Conservation (phyloP, 2,888 invertebrate species). For the Dasypolia templi region DNA sequence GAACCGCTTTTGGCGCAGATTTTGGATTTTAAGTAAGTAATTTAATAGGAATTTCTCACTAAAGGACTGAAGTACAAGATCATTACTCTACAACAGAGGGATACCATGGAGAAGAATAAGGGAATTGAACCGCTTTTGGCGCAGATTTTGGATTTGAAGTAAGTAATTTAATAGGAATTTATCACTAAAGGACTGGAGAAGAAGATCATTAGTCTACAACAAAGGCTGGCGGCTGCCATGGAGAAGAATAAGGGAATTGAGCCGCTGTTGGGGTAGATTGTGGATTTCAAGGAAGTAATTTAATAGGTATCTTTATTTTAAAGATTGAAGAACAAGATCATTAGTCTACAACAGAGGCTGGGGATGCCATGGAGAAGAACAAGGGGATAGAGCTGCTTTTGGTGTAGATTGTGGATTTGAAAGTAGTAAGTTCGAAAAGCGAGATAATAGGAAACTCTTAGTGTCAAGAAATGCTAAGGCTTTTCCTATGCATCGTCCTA, state of each 20-base stretch:
- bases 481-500: too few relatives aligned
- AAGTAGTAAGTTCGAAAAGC: constrained; percentile 87
- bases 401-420: constrained; percentile 93
- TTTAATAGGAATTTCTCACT: too few relatives aligned
- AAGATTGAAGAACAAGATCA: constrained; percentile 99
- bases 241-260: constrained; percentile 92
- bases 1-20: constrained; percentile 92
- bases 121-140: too few relatives aligned
- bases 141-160: too few relatives aligned
- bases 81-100: constrained; percentile 98
- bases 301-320: constrained; percentile 91
- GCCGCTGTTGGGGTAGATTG: constrained; percentile 91
- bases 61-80: constrained; percentile 99
- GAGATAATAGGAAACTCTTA: too few relatives aligned
- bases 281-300: constrained; percentile 91
- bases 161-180: too few relatives aligned
- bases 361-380: constrained; percentile 93
- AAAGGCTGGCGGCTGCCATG: constrained; percentile 95
- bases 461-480: too few relatives aligned
- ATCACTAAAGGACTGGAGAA: constrained; percentile 99
- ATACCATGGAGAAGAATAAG: constrained; percentile 91
- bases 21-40: constrained; percentile 91
- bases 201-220: constrained; percentile 99
- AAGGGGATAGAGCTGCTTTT: constrained; percentile 91
- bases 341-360: constrained; percentile 97